phyloP scores from a whole-genome alignment of 1,140 invertebrate species.

The Acromyrmex charruanus region DNA sequence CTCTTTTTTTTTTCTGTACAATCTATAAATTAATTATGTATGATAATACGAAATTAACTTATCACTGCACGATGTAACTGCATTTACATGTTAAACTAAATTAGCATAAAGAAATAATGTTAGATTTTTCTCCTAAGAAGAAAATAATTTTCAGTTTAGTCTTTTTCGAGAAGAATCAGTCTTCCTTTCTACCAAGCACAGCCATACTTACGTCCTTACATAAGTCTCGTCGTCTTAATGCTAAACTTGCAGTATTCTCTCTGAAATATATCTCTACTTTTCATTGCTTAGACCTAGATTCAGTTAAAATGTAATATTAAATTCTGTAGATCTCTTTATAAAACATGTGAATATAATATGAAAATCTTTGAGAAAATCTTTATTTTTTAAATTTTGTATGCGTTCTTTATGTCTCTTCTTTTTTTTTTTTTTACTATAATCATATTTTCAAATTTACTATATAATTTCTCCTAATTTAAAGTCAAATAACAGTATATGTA shows the following conservation, averaged over 20 bases:
- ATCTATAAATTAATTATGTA: constrained; percentile 47
- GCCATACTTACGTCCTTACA: constrained; percentile 38
- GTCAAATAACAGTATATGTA: background rate
- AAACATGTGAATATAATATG: background rate
- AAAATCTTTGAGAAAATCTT: background rate
- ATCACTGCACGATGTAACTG: background rate
- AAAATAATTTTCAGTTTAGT: constrained; percentile 48
- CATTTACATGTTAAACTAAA: constrained; percentile 26
- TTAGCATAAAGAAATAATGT: constrained; percentile 2
- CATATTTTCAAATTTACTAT: background rate
- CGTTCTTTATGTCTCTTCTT: background rate
- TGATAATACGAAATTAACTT: constrained; percentile 24
- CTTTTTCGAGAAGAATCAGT: constrained; percentile 30
- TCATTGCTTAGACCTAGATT: background rate
- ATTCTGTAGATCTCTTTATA: background rate
- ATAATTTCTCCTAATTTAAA: background rate
- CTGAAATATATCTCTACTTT: constrained; percentile 44
- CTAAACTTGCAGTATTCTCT: constrained; percentile 28
- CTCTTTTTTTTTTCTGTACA: constrained; percentile 5
- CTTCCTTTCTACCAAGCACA: constrained; percentile 25
- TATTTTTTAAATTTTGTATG: background rate
- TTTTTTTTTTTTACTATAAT: background rate
- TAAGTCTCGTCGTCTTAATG: constrained; percentile 57
- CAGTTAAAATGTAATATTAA: constrained; percentile 7
- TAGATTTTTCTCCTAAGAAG: constrained; percentile 20